A percentile compares a stretch with the other conserved stretches of the same genome.
These are phyloP conservation scores for Hoplodrina blanda DNA, from an alignment of 2,888 invertebrate species.

Conservation along the genomic window DNA sequence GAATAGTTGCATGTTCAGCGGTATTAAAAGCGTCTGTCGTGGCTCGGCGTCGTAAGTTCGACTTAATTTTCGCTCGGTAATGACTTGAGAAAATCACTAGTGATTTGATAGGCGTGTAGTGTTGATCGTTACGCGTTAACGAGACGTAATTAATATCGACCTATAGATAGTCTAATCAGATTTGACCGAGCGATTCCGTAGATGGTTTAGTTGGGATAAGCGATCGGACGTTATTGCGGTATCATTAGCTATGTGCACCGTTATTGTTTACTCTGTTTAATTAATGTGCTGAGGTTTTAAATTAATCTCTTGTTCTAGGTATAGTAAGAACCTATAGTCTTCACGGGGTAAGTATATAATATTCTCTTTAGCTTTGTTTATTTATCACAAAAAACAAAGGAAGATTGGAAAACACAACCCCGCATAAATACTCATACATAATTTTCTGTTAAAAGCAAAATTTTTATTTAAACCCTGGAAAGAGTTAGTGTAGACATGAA, in stretches of 20 bases:
- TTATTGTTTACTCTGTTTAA: conserved; percentile 19
- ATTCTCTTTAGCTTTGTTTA: background rate
- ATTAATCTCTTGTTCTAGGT: background rate
- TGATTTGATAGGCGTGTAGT: conserved; percentile 72
- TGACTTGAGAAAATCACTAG: conserved; percentile 76
- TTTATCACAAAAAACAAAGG: conserved; percentile 7
- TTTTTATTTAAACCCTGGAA: conserved; percentile 5
- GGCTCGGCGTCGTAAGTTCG: conserved; percentile 76
- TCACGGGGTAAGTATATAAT: too few relatives aligned
- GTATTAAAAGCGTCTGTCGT: conserved; percentile 81
- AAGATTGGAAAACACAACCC: conserved; percentile 2
- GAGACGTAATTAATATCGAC: conserved; percentile 61
- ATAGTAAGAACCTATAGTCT: background rate
- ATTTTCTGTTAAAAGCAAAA: conserved; percentile 4
- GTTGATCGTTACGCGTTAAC: conserved; percentile 72
- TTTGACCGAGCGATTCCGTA: conserved; percentile 31
- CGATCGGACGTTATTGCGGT: conserved; percentile 31
- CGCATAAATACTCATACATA: background rate
- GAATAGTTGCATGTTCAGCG: conserved; percentile 83
- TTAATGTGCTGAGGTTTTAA: conserved; percentile 5
- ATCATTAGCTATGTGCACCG: conserved; percentile 19
- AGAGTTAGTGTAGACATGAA: conserved; percentile 35
- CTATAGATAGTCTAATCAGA: conserved; percentile 51
- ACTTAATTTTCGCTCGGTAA: conserved; percentile 82
- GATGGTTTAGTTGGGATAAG: conserved; percentile 33